Base-by-base conservation (phyloP, 2,888 invertebrate genomes). In the Stictocephala bisonia region DNA sequence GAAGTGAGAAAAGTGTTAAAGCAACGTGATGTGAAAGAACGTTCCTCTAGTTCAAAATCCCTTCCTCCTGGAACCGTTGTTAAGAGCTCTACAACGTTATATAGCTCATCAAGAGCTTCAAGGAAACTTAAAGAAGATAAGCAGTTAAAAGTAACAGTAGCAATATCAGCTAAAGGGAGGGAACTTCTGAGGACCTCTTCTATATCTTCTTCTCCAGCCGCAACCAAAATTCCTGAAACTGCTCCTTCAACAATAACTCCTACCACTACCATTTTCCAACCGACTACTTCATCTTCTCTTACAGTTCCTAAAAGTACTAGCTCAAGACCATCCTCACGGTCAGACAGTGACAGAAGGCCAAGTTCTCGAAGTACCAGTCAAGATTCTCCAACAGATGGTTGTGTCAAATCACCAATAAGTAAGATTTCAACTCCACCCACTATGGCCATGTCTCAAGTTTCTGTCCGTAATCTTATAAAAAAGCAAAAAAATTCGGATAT, bases 1-100 rank as follows among this genome's bases (percentile, higher is more conserved):
- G 88, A 89, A 80, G 88, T 88, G 0, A 87, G 87, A 75, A 85
- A 85, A 73, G 85, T 85, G 6, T 83, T 84, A 70, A 85, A 75
- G 58, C 75, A 77, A 41, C 71, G 74, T 2, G 75, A 75, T 67
- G 68, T 67, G 9, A 75, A 74, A 53, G 75, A 75, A 64, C 74
- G 66, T 20, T 31, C 68, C 7, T 48, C 53, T 27, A 60, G 27
- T 31, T 56, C 64, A 11, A 75, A 73, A 31, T 18, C 20, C 7
- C 71, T 60, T 29, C 73, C 77, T 35, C 66, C 82, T 1, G 84
- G 84, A 27, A 83, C 84, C 0, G 80, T 83, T 1, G 81, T 84
- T 18, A 86, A 84, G 77, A 86, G 82, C 77, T 82, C 85, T 3
- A 83, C 84, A 20, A 81, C 84, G 4, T 75, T 84, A 9, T 83